Conservation (phyloP, 2,888 invertebrate genomes). For the Nasonovia ribisnigri region DNA sequence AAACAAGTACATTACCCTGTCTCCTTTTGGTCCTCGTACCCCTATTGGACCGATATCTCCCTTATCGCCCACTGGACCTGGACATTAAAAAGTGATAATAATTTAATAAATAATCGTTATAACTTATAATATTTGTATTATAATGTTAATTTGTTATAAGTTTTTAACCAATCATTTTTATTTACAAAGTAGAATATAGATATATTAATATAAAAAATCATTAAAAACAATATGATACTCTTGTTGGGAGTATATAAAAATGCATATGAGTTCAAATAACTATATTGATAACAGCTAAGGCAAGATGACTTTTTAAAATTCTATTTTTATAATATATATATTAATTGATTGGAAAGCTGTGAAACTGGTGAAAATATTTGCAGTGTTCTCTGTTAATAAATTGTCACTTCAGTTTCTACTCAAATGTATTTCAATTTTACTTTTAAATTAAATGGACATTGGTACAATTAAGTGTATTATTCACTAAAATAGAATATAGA, state of each 20-base stretch:
- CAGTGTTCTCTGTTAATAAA: not conserved
- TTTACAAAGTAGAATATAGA: not conserved
- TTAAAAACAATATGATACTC: not conserved
- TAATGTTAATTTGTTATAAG: not conserved
- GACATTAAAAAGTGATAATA: slow-evolving; percentile 68
- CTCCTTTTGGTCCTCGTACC: slow-evolving; percentile 87
- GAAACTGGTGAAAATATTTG: not conserved
- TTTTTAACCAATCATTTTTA: not conserved
- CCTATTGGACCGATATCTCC: slow-evolving; percentile 87
- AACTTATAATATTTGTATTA: not conserved
- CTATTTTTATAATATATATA: not conserved
- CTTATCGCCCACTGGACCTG: slow-evolving; percentile 79
- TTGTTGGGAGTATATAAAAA: too few relatives aligned
- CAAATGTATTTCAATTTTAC: not conserved
- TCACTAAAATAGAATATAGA: too few relatives aligned
- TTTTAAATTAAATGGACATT: too few relatives aligned
- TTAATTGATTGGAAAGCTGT: not conserved
- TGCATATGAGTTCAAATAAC: too few relatives aligned
- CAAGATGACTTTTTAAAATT: not conserved
- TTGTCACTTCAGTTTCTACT: not conserved
- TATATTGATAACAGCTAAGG: not conserved
- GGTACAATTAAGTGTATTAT: too few relatives aligned
- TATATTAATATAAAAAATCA: not conserved
- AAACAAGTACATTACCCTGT: slow-evolving; percentile 75
- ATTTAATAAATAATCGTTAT: not conserved